phyloP scores from a whole-genome alignment of 2,113 vertebrate genomes.

The Petrocephalus zakoni region DNA sequence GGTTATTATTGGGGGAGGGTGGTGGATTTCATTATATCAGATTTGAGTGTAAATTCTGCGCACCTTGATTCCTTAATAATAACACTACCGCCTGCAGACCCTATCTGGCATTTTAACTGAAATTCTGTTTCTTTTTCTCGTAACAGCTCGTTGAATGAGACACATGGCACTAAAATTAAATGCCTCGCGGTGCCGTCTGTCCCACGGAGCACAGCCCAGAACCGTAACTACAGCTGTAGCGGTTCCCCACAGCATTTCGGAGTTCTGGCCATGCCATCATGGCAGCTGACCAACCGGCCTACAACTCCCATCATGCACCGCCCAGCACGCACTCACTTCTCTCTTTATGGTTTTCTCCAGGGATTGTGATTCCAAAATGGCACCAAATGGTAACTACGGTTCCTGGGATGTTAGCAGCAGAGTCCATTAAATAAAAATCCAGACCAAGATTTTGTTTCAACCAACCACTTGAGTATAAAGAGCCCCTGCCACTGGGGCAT shows the following conservation, averaged over 20 bases:
- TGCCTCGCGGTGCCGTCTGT: slow-evolving; percentile 7
- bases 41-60: not conserved
- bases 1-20: not conserved
- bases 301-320: not conserved
- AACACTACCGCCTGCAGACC: not conserved
- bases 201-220: not conserved
- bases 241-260: not conserved
- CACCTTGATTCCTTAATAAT: not conserved
- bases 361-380: not conserved
- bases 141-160: not conserved
- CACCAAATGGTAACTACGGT: not conserved
- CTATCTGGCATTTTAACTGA: not conserved
- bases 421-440: too few relatives aligned
- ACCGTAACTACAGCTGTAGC: not conserved
- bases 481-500: too few relatives aligned
- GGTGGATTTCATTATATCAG: not conserved
- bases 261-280: not conserved
- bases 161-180: not conserved
- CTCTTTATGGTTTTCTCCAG: not conserved
- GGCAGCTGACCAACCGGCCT: not conserved
- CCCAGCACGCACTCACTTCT: not conserved
- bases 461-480: too few relatives aligned
- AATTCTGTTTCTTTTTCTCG: not conserved
- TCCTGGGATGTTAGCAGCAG: too few relatives aligned
- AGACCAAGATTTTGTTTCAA: too few relatives aligned